Evolutionary conservation across 2,797 vertebrate species (phyloP).

Genomic region (Hafferia zeledoni): DNA sequence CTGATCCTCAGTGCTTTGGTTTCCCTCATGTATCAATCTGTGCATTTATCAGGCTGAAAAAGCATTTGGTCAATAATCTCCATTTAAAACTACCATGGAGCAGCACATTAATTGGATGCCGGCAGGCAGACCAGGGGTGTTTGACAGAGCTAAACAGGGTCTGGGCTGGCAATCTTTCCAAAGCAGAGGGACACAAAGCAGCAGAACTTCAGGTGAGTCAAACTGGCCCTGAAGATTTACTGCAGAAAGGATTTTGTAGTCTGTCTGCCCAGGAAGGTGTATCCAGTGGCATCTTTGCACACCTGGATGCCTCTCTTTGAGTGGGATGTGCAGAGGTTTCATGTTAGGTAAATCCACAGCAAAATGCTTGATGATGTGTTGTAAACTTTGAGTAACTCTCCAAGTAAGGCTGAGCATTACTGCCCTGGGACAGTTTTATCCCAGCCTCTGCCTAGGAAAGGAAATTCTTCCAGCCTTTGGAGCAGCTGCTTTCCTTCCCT

Average conservation of each 20-base stretch:
- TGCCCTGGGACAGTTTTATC: background rate
- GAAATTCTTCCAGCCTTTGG: background rate
- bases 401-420: background rate
- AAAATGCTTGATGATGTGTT: background rate
- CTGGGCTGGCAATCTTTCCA: background rate
- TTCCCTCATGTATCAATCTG: background rate
- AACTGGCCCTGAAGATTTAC: background rate
- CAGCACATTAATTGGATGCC: background rate
- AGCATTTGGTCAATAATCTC: background rate
- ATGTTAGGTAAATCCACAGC: background rate
- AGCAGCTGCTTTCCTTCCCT: background rate
- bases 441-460: background rate
- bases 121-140: accelerated
- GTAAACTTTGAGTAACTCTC: background rate
- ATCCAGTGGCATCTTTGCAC: background rate
- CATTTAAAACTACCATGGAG: background rate
- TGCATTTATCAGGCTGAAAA: background rate
- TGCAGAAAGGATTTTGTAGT: background rate
- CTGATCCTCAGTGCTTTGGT: background rate
- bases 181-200: background rate
- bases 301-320: background rate
- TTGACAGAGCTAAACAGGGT: background rate
- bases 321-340: background rate
- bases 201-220: background rate
- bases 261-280: background rate